phyloP scores from a whole-genome alignment of 2,797 vertebrate genomes.

The Austrolebias charrua region DNA sequence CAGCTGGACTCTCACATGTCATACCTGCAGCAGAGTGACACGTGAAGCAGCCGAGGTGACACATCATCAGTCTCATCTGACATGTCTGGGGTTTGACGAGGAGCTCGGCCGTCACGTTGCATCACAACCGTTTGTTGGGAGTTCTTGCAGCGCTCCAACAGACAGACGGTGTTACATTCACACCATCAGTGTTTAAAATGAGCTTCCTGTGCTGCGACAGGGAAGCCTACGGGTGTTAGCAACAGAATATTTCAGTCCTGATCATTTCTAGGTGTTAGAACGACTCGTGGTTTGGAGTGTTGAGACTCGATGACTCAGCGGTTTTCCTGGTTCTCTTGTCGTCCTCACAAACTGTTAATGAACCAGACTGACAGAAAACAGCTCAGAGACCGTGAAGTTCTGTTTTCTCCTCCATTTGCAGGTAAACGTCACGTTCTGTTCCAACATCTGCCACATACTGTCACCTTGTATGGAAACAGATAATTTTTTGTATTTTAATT shows the following conservation, averaged over 20 bases:
- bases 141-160: neutral
- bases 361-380: too few relatives aligned
- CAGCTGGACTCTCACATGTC: slow-evolving; percentile 47
- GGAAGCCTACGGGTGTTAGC: neutral
- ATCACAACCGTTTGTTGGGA: slow-evolving; percentile 26
- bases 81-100: slow-evolving; percentile 57
- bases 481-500: too few relatives aligned
- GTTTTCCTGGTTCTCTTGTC: too few relatives aligned
- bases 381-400: too few relatives aligned
- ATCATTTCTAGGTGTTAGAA: neutral
- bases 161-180: neutral
- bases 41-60: slow-evolving; percentile 54
- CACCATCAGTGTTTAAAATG: slow-evolving; percentile 16
- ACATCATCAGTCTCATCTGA: slow-evolving; percentile 70
- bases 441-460: too few relatives aligned
- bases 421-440: too few relatives aligned
- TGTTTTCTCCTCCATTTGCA: too few relatives aligned
- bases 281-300: neutral
- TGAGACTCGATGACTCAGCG: too few relatives aligned
- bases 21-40: slow-evolving; percentile 46
- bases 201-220: slow-evolving; percentile 3
- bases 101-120: slow-evolving; percentile 33
- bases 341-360: too few relatives aligned
- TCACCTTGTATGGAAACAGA: too few relatives aligned
- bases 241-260: slow-evolving; percentile 1